Percentiles rank a stretch among this genome's conserved stretches.
Evolutionary conservation across 2,797 vertebrate species (phyloP).

Genomic region (Brotula barbata): DNA sequence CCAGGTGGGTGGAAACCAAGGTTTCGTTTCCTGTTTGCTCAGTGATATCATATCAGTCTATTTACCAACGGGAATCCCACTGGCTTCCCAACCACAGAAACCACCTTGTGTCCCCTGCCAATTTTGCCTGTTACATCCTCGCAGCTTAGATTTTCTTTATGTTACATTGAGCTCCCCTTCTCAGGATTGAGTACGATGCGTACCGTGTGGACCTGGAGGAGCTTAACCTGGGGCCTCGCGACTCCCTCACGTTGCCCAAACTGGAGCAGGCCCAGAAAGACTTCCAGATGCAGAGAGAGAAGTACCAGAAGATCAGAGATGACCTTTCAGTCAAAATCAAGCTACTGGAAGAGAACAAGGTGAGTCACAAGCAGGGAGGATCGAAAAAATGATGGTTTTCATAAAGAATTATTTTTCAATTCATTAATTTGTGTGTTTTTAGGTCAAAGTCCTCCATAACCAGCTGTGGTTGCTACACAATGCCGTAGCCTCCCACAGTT

Average conservation of each 20-base stretch:
- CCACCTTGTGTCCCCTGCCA: not conserved
- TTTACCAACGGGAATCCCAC: too few relatives aligned
- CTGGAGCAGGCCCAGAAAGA: conserved; percentile 89
- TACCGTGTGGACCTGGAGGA: conserved; percentile 93
- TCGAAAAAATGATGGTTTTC: not conserved
- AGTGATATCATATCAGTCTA: too few relatives aligned
- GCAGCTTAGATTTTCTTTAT: too few relatives aligned
- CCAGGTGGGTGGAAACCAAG: conserved; percentile 78
- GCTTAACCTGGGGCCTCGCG: conserved; percentile 88
- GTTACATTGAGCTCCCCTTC: not conserved
- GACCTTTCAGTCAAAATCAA: conserved; percentile 89
- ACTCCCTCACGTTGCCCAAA: conserved; percentile 84
- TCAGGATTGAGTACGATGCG: conserved; percentile 90
- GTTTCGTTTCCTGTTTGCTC: not conserved
- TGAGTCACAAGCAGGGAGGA: conserved; percentile 38
- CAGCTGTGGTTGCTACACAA: conserved; percentile 89
- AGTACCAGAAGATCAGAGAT: conserved; percentile 85
- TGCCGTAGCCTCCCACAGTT: conserved; percentile 85
- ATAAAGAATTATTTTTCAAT: too few relatives aligned
- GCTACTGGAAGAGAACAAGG: conserved; percentile 93
- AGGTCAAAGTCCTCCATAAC: conserved; percentile 92
- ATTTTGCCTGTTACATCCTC: too few relatives aligned
- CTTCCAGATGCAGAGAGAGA: conserved; percentile 87
- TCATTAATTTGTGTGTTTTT: conserved; percentile 12
- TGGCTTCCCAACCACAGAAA: not conserved